Percentiles rank a stretch among this genome's conserved stretches.
Evolutionary conservation across 2,888 invertebrate genomes (phyloP).

Genomic region (Eupithecia centaureata): DNA sequence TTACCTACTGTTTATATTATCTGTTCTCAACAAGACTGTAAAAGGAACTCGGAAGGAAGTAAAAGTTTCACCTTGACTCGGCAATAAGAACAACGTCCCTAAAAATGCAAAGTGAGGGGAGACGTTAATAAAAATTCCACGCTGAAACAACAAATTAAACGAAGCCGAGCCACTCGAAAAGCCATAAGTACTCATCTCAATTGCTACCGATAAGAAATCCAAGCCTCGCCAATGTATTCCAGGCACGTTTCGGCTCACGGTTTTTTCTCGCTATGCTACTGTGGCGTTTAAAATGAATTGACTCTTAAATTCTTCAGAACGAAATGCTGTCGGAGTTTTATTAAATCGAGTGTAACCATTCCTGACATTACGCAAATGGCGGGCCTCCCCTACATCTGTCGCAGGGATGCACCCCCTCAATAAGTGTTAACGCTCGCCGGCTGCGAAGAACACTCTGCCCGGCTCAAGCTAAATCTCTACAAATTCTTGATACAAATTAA

Average conservation of each 20-base stretch:
- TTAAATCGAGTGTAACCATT: conserved; percentile 85
- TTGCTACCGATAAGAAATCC: conserved; percentile 84
- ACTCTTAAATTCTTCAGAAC: conserved; percentile 83
- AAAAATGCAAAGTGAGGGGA: conserved; percentile 79
- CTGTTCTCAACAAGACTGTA: conserved; percentile 31
- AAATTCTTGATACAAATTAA: conserved; percentile 84
- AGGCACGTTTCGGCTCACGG: conserved; percentile 82
- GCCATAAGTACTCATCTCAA: conserved; percentile 85
- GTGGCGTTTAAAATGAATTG: conserved; percentile 82
- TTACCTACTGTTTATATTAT: conserved; percentile 11
- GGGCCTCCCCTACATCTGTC: conserved; percentile 84
- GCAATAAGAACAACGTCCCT: conserved; percentile 67
- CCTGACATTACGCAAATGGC: conserved; percentile 83
- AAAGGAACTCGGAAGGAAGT: conserved; percentile 54
- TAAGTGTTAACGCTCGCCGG: conserved; percentile 83
- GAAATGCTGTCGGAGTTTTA: conserved; percentile 83
- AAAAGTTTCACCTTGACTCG: conserved; percentile 66
- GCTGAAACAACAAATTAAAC: conserved; percentile 84
- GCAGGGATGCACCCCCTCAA: conserved; percentile 84
- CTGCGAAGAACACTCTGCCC: conserved; percentile 79
- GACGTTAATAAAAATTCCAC: conserved; percentile 83
- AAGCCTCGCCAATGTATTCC: conserved; percentile 82
- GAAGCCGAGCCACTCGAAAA: conserved; percentile 84
- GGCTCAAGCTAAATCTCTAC: conserved; percentile 82
- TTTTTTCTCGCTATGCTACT: conserved; percentile 80